Evolutionary conservation across 2,888 invertebrate species (phyloP).

Genomic region (Pyrocoelia pectoralis): DNA sequence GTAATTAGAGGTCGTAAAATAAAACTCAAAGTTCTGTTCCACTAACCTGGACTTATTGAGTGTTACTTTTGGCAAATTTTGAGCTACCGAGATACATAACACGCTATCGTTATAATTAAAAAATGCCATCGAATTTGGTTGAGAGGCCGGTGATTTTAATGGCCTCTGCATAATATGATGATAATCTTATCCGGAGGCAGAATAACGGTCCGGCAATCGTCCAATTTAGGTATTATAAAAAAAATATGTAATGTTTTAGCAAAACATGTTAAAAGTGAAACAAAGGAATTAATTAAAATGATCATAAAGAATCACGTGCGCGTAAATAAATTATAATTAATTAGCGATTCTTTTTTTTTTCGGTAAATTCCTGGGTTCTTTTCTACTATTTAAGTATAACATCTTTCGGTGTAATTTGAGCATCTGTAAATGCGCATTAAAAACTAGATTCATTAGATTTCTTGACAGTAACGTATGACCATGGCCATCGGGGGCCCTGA

Average conservation of each 20-base stretch:
- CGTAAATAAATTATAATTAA: not conserved
- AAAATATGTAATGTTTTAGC: not conserved
- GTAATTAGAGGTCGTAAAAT: too few species aligned
- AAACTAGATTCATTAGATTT: conserved; percentile 24
- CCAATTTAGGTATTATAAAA: not conserved
- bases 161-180: not conserved
- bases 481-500: conserved; percentile 29
- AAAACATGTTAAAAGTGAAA: not conserved
- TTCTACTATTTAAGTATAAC: not conserved
- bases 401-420: not conserved
- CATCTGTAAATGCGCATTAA: conserved; percentile 17
- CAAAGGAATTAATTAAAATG: not conserved
- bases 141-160: not conserved
- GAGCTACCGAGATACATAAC: too few species aligned
- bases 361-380: not conserved
- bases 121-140: too few species aligned
- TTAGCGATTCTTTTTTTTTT: not conserved
- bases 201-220: not conserved
- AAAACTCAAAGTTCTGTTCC: too few species aligned
- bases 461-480: conserved; percentile 16
- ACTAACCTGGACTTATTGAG: too few species aligned
- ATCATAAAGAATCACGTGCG: not conserved
- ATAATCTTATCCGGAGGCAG: not conserved
- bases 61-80: too few species aligned
- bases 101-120: too few species aligned